Percentiles rank a stretch among this genome's conserved stretches.
Evolutionary conservation across 1,140 invertebrate species (phyloP).

Genomic region (Phymastichus coffea): DNA sequence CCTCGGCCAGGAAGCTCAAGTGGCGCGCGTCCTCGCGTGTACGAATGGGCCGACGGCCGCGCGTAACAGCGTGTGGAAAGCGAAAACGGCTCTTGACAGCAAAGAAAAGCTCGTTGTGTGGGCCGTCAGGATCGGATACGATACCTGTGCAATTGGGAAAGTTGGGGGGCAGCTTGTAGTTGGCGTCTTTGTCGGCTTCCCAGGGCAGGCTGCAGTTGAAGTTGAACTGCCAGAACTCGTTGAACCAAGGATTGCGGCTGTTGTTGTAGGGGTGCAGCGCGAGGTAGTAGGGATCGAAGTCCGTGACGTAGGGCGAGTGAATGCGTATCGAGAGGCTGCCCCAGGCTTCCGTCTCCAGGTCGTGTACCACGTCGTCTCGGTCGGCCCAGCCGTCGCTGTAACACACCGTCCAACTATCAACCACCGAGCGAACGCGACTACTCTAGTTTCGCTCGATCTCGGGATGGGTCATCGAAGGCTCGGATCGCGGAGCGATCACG

Average conservation of each 20-base stretch:
- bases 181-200: slow-evolving; percentile 32
- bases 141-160: slow-evolving; percentile 45
- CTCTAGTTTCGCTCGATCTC: no score
- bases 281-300: slow-evolving; percentile 73
- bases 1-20: no score
- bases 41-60: no score
- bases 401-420: no score
- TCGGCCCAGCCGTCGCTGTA: slow-evolving; percentile 76
- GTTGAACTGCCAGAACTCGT: slow-evolving; percentile 72
- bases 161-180: slow-evolving; percentile 18
- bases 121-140: no score
- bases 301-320: slow-evolving; percentile 67
- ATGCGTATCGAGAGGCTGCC: slow-evolving; percentile 76
- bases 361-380: slow-evolving; percentile 71
- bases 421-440: no score
- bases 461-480: no score
- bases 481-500: no score
- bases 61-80: no score
- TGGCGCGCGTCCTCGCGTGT: no score
- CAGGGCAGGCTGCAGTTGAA: slow-evolving; percentile 65
- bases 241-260: slow-evolving; percentile 74
- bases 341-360: slow-evolving; percentile 67
- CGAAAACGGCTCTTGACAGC: no score
- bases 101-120: no score
- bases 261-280: slow-evolving; percentile 66